Conservation (phyloP, 2,797 vertebrate species). For the Fistularia tabacaria region DNA sequence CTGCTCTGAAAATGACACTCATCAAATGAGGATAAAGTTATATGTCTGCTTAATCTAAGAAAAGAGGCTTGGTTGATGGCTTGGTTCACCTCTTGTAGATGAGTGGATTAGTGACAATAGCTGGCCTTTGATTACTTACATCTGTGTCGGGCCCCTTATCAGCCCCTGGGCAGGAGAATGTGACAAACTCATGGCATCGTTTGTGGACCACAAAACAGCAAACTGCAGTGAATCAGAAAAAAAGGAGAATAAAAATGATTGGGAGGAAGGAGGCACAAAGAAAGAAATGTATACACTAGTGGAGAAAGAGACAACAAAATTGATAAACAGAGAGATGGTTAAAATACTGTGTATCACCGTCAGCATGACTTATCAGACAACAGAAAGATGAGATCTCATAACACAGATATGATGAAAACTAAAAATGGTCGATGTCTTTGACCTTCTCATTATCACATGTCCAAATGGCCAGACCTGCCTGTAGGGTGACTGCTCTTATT, state of each 20-base stretch:
- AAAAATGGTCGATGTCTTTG: conserved; percentile 30
- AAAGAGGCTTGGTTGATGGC: no score
- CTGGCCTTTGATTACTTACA: conserved; percentile 79
- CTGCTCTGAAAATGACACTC: no score
- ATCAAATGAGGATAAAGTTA: no score
- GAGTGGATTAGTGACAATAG: conserved; percentile 33
- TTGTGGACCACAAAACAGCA: conserved; percentile 99
- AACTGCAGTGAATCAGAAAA: conserved; percentile 71
- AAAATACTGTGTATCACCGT: conserved; percentile 29
- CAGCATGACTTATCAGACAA: conserved; percentile 5
- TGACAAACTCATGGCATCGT: conserved; percentile 98
- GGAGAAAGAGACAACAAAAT: conserved; percentile 23
- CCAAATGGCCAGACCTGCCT: conserved; percentile 58
- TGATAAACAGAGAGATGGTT: conserved; percentile 23
- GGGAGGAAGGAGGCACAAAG: neutral
- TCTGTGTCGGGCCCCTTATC: conserved; percentile 97
- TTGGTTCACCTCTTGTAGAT: conserved; percentile 7
- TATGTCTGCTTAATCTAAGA: no score
- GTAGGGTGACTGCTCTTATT: conserved; percentile 54
- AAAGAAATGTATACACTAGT: conserved; percentile 18
- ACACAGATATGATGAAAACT: conserved; percentile 21
- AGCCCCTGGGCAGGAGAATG: conserved; percentile 93
- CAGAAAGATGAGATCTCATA: conserved; percentile 34
- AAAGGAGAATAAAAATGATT: neutral
- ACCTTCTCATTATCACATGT: conserved; percentile 40